phyloP scores from a whole-genome alignment of 2,888 invertebrate genomes.

The Entomobrya proxima region DNA sequence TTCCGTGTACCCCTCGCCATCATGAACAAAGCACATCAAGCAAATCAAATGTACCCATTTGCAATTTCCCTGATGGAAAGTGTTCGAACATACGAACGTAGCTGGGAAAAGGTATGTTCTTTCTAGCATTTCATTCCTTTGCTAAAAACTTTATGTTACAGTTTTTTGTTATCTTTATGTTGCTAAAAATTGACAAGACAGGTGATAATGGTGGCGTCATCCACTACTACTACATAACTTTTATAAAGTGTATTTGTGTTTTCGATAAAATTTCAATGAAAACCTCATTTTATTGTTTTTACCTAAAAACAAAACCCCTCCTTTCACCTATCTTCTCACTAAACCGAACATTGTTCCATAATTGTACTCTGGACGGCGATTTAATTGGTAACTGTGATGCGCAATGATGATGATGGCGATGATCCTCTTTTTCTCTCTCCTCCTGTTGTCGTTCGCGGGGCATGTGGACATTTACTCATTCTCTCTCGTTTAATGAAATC shows the following conservation, averaged over 20 bases:
- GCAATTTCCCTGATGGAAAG: constrained; percentile 99
- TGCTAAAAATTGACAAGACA: constrained; percentile 63
- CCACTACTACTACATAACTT: neutral
- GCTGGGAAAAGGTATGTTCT: constrained; percentile 91
- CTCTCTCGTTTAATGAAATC: constrained; percentile 23
- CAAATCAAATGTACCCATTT: constrained; percentile 98
- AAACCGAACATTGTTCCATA: neutral
- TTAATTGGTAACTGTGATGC: constrained; percentile 6
- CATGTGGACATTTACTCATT: constrained; percentile 36
- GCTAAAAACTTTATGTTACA: neutral
- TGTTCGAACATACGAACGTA: constrained; percentile 96
- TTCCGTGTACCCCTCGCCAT: constrained; percentile 98
- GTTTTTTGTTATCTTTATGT: constrained; percentile 64
- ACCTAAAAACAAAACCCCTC: constrained; percentile 1
- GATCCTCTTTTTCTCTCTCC: constrained; percentile 18
- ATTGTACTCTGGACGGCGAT: neutral
- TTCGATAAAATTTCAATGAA: neutral
- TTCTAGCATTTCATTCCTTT: neutral
- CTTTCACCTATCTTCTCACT: constrained; percentile 33
- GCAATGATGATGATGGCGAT: constrained; percentile 2
- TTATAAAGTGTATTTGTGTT: neutral
- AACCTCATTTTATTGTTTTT: neutral
- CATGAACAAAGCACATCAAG: constrained; percentile 99
- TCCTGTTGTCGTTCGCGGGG: constrained; percentile 28
- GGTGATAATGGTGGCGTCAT: constrained; percentile 56